Base-by-base conservation (phyloP, 2,113 vertebrate genomes). In the Lontra canadensis region DNA sequence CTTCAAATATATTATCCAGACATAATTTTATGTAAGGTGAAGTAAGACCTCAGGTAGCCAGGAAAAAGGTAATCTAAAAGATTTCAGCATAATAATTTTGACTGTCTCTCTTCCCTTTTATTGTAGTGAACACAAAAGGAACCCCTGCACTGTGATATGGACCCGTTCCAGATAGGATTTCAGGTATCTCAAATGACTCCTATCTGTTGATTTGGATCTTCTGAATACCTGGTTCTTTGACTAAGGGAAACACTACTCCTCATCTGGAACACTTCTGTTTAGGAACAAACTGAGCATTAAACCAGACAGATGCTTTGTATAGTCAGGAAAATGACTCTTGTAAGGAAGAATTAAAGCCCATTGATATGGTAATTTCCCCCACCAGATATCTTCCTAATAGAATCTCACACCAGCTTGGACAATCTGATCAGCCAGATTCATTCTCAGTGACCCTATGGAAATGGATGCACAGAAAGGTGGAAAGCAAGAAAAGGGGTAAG, bases 331-430 rank as follows among this genome's bases (percentile, higher is more conserved):
- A 89, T 47, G 14, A 52, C 83, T 95, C 84, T 55, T 94, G 39
- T 86, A 91, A 96, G 39, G n/a, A 63, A 84, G 20, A 95, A 47
- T 52, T 78, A 92, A 96, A 97, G 55, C 34, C 69, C 31, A 88
- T 36, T 65, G 69, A 84, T 90, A 94, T 1, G 71, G 67, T 92
- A 49, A 95, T 96, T 93, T 93, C 57, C 39, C 59, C 65, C 69
- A 82, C 11, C 65, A 78, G 90, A 81, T 18, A 90, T 78, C 55
- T 89, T 93, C 85, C 65, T 96, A 71, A 88, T 21, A 96, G 90
- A 90, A 94, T 88, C 90, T 88, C 95, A 91, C 31, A 79, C 49
- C 65, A 93, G 17, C 7, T 52, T 94, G 63, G 94, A 93, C 18
- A 55, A 69, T 65, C 39, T 94, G 86, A 20, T 88, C 79, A 87